Percentiles rank a stretch among this genome's conserved stretches.
Evolutionary conservation across 1,140 invertebrate species (phyloP).

Genomic region (Lamellibrachia luymesi): DNA sequence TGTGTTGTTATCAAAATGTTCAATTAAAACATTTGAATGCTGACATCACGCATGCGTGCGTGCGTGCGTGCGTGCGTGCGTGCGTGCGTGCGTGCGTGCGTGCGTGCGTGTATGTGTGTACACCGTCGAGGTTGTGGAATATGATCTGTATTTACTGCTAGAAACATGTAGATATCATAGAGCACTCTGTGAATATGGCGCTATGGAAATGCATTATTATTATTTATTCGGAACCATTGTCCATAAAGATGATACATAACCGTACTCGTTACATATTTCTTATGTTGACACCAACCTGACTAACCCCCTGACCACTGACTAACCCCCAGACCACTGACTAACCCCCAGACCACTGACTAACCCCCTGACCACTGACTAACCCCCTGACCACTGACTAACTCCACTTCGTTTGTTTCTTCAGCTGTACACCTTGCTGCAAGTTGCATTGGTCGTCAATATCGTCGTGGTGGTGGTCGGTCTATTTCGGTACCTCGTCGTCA

Average conservation of each 20-base stretch:
- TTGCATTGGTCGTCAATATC: not conserved
- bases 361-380: not conserved
- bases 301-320: not conserved
- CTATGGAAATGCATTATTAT: not conserved
- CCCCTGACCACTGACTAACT: not conserved
- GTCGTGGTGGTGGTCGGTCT: not conserved
- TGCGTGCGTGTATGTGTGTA: not conserved
- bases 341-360: not conserved
- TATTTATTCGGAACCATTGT: not conserved
- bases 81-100: not conserved
- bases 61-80: not conserved
- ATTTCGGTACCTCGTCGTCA: not conserved
- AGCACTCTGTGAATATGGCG: not conserved
- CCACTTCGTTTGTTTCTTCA: not conserved
- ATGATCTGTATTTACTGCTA: not conserved
- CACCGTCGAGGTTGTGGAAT: not conserved
- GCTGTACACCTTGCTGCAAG: not conserved
- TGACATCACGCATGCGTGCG: not conserved
- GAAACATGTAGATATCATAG: too few species aligned
- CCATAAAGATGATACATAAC: not conserved
- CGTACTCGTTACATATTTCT: not conserved
- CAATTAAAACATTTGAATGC: not conserved
- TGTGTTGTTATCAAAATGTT: not conserved
- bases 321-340: not conserved
- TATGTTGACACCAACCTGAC: not conserved